Conservation (phyloP, 2,888 invertebrate species). For the Gisinianus flammeolus region DNA sequence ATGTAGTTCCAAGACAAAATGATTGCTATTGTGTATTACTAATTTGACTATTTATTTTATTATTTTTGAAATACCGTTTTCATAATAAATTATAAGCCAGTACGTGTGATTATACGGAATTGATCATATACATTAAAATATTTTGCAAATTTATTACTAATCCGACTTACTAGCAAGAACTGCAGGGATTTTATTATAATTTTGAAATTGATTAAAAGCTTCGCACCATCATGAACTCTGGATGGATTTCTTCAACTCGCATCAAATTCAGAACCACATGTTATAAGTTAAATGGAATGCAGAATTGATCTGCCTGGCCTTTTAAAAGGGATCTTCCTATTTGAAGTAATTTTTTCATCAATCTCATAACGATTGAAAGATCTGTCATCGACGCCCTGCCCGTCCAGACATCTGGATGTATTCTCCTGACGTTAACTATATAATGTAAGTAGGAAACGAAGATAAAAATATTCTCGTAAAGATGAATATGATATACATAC, state of each 20-base stretch:
- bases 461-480: not conserved
- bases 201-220: conserved; percentile 99
- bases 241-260: conserved; percentile 98
- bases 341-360: conserved; percentile 84
- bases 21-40: too few species aligned
- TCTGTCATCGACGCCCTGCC: conserved; percentile 97
- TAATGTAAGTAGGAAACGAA: conserved; percentile 29
- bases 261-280: conserved; percentile 96
- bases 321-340: conserved; percentile 66
- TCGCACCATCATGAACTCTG: conserved; percentile 97
- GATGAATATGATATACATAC: not conserved
- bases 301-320: conserved; percentile 95
- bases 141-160: too few species aligned
- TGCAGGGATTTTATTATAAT: conserved; percentile 91
- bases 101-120: too few species aligned
- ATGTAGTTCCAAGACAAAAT: too few species aligned
- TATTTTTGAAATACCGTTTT: too few species aligned
- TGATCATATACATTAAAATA: too few species aligned
- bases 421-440: conserved; percentile 89
- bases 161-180: conserved; percentile 82
- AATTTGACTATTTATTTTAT: too few species aligned
- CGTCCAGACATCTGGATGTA: conserved; percentile 99
- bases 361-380: conserved; percentile 98
- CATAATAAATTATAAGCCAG: too few species aligned
- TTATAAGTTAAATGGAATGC: conserved; percentile 99